Base-by-base conservation (phyloP, 2,113 vertebrate species). In the Myodes glareolus region DNA sequence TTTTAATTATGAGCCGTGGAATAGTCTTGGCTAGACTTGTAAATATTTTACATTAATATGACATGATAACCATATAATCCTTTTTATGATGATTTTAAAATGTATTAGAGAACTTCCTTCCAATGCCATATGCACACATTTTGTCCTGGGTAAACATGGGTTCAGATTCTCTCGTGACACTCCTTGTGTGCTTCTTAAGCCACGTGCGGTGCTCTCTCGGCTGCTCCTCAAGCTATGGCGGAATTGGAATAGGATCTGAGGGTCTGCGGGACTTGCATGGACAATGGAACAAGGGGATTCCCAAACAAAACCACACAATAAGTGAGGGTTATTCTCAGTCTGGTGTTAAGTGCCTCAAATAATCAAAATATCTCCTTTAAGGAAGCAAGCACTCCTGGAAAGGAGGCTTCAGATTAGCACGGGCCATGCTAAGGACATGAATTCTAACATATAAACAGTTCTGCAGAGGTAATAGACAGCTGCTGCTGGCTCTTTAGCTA, bases 31-130 rank as follows among this genome's bases (percentile, higher is more conserved):
- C 61, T 85, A 81, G 33, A 90, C 7, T 78, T 75, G 27, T 73
- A 33, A 76, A 23, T 75, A 63, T 82, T 82, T 89, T 65, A 86
- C 85, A 87, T 55, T 52, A 77, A 42, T 65, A 52, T 76, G 33
- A 50, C 23, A 65, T n/a, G 63, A 75, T 94, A 12, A 39, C 77
- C 81, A 73, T n/a, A 84, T 11, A 47, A 72, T 75, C 31, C 21
- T 36, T 90, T 84, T n/a, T n/a, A n/a, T n/a, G 39, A 47, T 90
- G 47, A 68, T 80, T 95, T 72, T 45, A 90, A 90, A 96, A 80
- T 33, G 92, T 84, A 76, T 52, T 58, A 19, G 29, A 27, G 55
- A 86, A 86, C 29, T 77, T n/a, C 31, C 86, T 94, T 94, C 42
- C 93, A 84, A 73, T 82, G 29, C 63, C 33, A 12, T 23, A 1